Evolutionary conservation across 2,113 vertebrate species (phyloP).

Genomic region (Poeciliopsis occidentalis): DNA sequence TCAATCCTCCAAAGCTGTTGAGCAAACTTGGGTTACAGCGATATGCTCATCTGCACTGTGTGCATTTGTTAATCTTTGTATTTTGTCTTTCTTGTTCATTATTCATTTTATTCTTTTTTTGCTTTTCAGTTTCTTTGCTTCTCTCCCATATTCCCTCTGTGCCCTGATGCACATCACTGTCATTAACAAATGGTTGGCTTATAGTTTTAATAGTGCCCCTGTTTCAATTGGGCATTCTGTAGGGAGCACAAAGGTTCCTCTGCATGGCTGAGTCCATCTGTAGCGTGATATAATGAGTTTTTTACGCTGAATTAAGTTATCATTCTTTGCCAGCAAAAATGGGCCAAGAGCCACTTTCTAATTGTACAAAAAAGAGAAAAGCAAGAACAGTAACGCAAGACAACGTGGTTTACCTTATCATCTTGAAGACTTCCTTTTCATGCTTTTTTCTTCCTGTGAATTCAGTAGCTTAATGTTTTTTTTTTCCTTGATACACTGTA

Average conservation of each 20-base stretch:
- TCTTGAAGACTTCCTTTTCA: not conserved
- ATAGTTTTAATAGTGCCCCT: slow-evolving; percentile 58
- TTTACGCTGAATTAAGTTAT: slow-evolving; percentile 87
- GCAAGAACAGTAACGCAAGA: slow-evolving; percentile 16
- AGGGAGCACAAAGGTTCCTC: slow-evolving; percentile 80
- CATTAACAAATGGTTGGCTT: slow-evolving; percentile 47
- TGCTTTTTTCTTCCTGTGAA: not conserved
- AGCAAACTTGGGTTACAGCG: slow-evolving; percentile 34
- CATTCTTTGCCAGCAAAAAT: slow-evolving; percentile 77
- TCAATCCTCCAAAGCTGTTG: slow-evolving; percentile 25
- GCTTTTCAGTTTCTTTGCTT: not conserved
- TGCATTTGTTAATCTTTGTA: slow-evolving; percentile 35
- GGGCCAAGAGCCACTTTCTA: slow-evolving; percentile 80
- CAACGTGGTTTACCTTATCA: slow-evolving; percentile 25
- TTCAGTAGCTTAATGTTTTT: not conserved
- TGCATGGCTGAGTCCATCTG: slow-evolving; percentile 87
- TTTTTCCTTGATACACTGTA: not conserved
- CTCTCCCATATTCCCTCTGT: slow-evolving; percentile 18
- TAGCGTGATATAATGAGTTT: slow-evolving; percentile 85
- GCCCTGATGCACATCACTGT: slow-evolving; percentile 44
- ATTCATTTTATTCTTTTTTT: not conserved
- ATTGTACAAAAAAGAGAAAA: slow-evolving; percentile 69
- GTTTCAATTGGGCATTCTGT: slow-evolving; percentile 72
- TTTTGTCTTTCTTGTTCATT: slow-evolving; percentile 4
- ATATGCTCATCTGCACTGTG: slow-evolving; percentile 5